A percentile compares a stretch with the other conserved stretches of the same genome.
Conservation (phyloP, 2,113 vertebrate species). For the Sapajus apella region DNA sequence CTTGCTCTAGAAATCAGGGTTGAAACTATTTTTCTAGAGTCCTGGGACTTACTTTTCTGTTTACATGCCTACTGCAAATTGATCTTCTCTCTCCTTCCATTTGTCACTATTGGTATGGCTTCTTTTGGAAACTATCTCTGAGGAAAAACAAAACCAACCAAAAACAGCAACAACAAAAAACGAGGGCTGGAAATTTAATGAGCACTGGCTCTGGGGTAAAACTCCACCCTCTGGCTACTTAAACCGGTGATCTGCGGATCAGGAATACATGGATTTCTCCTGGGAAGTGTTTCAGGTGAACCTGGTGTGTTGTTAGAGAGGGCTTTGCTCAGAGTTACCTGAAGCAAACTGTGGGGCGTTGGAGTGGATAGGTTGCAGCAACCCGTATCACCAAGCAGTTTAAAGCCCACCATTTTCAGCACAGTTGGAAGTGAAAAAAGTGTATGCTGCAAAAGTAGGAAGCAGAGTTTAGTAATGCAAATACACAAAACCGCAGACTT, state of each 20-base stretch:
- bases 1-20: not conserved
- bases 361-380: not conserved
- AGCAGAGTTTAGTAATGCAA: not conserved
- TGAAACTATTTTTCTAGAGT: slow-evolving; percentile 43
- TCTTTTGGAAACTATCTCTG: not conserved
- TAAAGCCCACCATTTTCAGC: slow-evolving; percentile 38
- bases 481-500: not conserved
- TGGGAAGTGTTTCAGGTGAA: not conserved
- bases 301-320: not conserved
- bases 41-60: slow-evolving; percentile 37
- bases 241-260: not conserved
- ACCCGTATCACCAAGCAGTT: not conserved
- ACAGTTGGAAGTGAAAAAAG: not conserved
- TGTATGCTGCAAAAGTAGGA: slow-evolving; percentile 32
- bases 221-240: not conserved
- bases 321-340: not conserved
- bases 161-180: not conserved
- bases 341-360: not conserved
- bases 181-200: not conserved
- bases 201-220: not conserved
- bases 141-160: not conserved
- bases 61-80: not conserved
- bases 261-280: not conserved
- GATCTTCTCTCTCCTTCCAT: not conserved
- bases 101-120: not conserved